These are phyloP conservation scores for Leptoclinus maculatus DNA, from an alignment of 2,797 vertebrate species.

Conservation along the genomic window DNA sequence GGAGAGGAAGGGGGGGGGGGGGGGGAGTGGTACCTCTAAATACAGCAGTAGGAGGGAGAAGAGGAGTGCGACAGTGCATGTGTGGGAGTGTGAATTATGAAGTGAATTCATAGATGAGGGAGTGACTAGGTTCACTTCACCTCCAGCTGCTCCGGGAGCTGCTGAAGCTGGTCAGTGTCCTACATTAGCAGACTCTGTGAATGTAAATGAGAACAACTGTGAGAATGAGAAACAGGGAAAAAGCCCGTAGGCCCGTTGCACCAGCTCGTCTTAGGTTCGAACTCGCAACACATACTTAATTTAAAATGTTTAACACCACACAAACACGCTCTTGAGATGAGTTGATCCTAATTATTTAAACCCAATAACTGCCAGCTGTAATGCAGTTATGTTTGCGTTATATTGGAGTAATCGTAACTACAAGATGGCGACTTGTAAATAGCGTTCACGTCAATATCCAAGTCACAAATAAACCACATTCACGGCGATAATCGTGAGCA, in stretches of 20 bases:
- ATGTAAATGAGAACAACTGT: slow-evolving; percentile 3
- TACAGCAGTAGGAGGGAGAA: not conserved
- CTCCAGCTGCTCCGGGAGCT: slow-evolving; percentile 28
- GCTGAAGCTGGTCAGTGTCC: slow-evolving; percentile 2
- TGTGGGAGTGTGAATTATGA: slow-evolving; percentile 42
- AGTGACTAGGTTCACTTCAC: slow-evolving; percentile 30
- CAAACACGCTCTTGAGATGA: not conserved
- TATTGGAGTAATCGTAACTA: not conserved
- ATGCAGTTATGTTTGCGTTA: not conserved
- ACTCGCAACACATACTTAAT: not conserved
- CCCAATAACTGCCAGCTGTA: not conserved
- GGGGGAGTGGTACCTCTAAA: not conserved
- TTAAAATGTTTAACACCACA: not conserved
- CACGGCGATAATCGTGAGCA: not conserved
- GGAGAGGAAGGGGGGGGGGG: not conserved
- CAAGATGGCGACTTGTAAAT: not conserved
- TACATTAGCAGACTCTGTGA: slow-evolving; percentile 4
- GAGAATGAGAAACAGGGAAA: slow-evolving; percentile 7
- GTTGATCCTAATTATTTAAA: not conserved
- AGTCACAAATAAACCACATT: not conserved
- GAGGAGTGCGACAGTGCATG: not conserved
- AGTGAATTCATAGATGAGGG: slow-evolving; percentile 41
- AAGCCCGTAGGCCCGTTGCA: not conserved
- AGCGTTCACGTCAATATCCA: not conserved
- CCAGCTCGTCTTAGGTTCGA: slow-evolving; percentile 6